Conservation (phyloP, 2,797 vertebrate species). For the Ispidina picta region DNA sequence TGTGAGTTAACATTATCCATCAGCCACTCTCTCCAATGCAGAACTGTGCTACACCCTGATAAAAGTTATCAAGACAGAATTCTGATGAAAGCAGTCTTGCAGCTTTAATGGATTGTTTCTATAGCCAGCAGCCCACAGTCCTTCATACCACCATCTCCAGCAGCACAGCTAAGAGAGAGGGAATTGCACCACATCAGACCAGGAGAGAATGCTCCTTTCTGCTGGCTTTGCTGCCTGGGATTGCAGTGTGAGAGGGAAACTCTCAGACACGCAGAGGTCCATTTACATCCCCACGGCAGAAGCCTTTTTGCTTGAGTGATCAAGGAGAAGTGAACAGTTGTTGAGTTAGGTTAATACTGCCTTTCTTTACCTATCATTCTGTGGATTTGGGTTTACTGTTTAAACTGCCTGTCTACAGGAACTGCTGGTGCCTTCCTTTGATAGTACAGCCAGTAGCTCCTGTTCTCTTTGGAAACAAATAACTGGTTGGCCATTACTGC, state of each 20-base stretch:
- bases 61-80: background rate
- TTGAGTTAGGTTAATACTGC: background rate
- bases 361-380: background rate
- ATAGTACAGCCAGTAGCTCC: background rate
- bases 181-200: background rate
- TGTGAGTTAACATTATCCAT: background rate
- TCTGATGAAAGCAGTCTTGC: background rate
- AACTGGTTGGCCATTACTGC: background rate
- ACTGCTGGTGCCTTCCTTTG: background rate
- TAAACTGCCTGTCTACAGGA: background rate
- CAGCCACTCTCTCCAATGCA: background rate
- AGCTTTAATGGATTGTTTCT: background rate
- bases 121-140: background rate
- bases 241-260: background rate
- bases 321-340: slow-evolving; percentile 27
- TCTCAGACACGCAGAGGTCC: background rate
- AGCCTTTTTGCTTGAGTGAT: background rate
- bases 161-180: background rate
- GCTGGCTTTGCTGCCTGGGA: background rate
- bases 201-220: background rate
- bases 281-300: background rate
- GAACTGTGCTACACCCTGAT: background rate
- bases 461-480: background rate
- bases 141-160: background rate
- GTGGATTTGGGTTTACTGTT: background rate